These are phyloP conservation scores for Agelas oroides DNA, from an alignment of 37 sponge, comb jelly and placozoan genomes.

Conservation along the genomic window DNA sequence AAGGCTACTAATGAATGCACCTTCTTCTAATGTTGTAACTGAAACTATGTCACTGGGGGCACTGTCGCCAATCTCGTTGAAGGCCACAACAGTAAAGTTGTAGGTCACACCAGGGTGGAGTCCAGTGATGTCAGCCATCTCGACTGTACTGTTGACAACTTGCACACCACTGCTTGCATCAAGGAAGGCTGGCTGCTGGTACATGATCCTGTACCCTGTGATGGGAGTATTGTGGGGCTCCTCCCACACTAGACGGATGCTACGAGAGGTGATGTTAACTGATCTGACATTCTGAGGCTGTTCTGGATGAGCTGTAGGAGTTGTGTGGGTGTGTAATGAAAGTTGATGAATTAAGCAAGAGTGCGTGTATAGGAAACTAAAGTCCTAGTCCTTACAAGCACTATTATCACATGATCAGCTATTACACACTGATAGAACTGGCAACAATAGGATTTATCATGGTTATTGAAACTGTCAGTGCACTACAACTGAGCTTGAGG, in stretches of 20 bases:
- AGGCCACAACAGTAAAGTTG: no score
- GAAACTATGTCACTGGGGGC: constrained; percentile 31
- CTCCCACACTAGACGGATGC: constrained; percentile 29
- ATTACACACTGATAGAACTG: no score
- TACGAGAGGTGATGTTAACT: constrained; percentile 44
- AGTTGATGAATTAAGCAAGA: no score
- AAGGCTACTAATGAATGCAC: no score
- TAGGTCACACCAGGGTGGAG: constrained; percentile 65
- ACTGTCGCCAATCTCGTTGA: constrained; percentile 58
- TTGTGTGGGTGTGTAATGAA: no score
- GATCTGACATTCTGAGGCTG: no score
- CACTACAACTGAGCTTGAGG: no score
- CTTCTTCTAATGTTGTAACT: constrained; percentile 34
- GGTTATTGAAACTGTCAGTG: no score
- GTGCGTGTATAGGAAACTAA: no score
- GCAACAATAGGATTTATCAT: no score
- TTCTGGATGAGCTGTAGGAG: constrained; percentile 60
- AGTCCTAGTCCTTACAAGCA: no score
- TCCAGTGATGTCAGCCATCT: constrained; percentile 31
- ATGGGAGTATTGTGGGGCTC: constrained; percentile 75
- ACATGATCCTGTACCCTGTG: constrained; percentile 23
- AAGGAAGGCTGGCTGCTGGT: constrained; percentile 33
- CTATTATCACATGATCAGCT: no score
- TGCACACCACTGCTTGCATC: background rate
- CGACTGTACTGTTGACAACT: background rate